Percentiles rank a stretch among this genome's conserved stretches.
Evolutionary conservation across 2,113 vertebrate genomes (phyloP).

Genomic region (Hymenochirus boettgeri): DNA sequence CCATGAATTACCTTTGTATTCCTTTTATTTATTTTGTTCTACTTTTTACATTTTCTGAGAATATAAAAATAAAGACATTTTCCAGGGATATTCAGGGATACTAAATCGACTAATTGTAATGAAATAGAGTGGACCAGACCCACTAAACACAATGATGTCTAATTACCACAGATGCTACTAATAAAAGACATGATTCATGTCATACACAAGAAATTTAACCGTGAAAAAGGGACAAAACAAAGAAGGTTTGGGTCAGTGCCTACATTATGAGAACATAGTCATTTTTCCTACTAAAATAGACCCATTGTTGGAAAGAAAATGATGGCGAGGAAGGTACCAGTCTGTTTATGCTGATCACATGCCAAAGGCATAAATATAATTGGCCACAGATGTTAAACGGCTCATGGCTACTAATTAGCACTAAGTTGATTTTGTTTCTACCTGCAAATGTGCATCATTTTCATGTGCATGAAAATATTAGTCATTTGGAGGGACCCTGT

Average conservation of each 20-base stretch:
- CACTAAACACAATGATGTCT: neutral
- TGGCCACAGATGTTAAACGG: conserved; percentile 40
- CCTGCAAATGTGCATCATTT: conserved; percentile 36
- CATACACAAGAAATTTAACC: neutral
- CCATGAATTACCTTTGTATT: too few species aligned
- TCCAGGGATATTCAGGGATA: neutral
- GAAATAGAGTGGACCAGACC: neutral
- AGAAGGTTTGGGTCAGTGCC: conserved; percentile 12
- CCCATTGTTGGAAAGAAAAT: conserved; percentile 17
- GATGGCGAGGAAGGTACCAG: conserved; percentile 21
- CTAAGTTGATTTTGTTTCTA: conserved; percentile 35
- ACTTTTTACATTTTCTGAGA: too few species aligned
- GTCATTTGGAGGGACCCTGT: conserved; percentile 20
- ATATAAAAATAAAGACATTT: too few species aligned
- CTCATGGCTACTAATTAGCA: conserved; percentile 39
- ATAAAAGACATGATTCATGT: conserved; percentile 10
- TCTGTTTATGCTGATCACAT: conserved; percentile 31
- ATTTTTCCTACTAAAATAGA: conserved; percentile 5
- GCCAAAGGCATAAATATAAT: conserved; percentile 32
- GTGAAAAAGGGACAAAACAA: conserved; percentile 1
- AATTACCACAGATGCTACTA: conserved; percentile 23
- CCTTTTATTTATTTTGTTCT: too few species aligned
- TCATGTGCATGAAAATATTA: conserved; percentile 31
- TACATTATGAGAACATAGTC: conserved; percentile 16
- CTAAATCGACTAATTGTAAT: conserved; percentile 8